A percentile compares a stretch with the other conserved stretches of the same genome.
Evolutionary conservation across 2,797 vertebrate species (phyloP).

Genomic region (Myotis pilosus): DNA sequence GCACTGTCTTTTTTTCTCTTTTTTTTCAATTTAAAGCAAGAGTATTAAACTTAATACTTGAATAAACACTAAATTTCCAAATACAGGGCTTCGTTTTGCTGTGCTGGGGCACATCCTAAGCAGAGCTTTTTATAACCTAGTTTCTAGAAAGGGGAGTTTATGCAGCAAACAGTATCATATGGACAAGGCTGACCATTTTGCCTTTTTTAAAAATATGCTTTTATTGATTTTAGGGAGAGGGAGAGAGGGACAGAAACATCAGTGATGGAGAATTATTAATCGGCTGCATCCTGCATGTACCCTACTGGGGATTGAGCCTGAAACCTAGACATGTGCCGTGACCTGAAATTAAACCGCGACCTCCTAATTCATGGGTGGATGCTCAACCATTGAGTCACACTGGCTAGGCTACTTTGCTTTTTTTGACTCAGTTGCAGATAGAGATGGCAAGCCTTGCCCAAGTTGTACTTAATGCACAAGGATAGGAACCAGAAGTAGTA

Average conservation of each 20-base stretch:
- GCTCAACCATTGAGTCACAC: no score
- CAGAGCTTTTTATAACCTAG: not conserved
- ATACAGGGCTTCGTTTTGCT: not conserved
- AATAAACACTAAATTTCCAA: conserved; percentile 5
- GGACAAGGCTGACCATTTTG: not conserved
- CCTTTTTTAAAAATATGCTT: not conserved
- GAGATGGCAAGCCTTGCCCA: not conserved
- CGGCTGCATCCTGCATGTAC: no score
- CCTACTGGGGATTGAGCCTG: no score
- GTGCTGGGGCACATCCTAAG: not conserved
- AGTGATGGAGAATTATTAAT: no score
- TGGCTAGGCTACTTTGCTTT: no score
- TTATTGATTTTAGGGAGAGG: no score
- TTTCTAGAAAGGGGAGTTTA: not conserved
- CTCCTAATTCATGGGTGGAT: no score
- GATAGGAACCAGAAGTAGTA: not conserved
- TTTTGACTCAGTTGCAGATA: not conserved
- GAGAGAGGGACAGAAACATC: no score
- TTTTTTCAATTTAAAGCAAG: not conserved
- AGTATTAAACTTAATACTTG: not conserved
- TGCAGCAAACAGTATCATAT: not conserved
- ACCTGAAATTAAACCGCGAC: no score
- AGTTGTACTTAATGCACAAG: not conserved
- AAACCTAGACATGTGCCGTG: no score
- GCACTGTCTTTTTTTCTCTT: not conserved